These are phyloP conservation scores for Tortricodes alternella DNA, from an alignment of 2,888 invertebrate genomes.

Conservation along the genomic window DNA sequence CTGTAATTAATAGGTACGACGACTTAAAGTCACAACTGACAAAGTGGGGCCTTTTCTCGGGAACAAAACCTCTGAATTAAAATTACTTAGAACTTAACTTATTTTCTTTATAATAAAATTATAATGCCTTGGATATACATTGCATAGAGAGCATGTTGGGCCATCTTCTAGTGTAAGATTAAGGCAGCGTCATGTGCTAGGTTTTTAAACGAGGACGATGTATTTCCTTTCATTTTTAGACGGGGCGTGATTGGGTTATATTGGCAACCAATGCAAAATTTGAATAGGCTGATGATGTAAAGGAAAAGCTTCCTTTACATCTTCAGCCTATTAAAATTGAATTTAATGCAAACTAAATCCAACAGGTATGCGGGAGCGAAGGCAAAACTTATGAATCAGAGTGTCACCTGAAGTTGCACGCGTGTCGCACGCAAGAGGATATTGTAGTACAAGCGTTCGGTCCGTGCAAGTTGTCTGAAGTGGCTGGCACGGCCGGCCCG, in stretches of 20 bases:
- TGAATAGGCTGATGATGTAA: too few species aligned
- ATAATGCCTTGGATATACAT: not conserved
- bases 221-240: too few species aligned
- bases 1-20: constrained; percentile 22
- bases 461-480: constrained; percentile 87
- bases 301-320: too few species aligned
- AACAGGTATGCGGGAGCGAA: constrained; percentile 88
- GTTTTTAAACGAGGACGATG: too few species aligned
- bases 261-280: too few species aligned
- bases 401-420: constrained; percentile 90
- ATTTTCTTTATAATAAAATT: not conserved
- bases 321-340: constrained; percentile 3
- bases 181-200: too few species aligned
- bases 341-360: constrained; percentile 35
- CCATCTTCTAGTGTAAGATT: too few species aligned
- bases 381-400: constrained; percentile 92
- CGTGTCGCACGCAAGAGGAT: constrained; percentile 91
- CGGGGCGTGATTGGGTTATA: too few species aligned
- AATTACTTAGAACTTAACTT: constrained; percentile 11
- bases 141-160: too few species aligned
- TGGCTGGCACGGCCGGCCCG: constrained; percentile 89
- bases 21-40: not conserved
- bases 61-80: not conserved
- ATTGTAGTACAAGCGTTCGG: constrained; percentile 90
- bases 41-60: not conserved